Percentiles rank a stretch among this genome's conserved stretches.
These are phyloP conservation scores for Astropecten irregularis DNA, from an alignment of 53 echinoderm and acorn worm species.

Conservation along the genomic window DNA sequence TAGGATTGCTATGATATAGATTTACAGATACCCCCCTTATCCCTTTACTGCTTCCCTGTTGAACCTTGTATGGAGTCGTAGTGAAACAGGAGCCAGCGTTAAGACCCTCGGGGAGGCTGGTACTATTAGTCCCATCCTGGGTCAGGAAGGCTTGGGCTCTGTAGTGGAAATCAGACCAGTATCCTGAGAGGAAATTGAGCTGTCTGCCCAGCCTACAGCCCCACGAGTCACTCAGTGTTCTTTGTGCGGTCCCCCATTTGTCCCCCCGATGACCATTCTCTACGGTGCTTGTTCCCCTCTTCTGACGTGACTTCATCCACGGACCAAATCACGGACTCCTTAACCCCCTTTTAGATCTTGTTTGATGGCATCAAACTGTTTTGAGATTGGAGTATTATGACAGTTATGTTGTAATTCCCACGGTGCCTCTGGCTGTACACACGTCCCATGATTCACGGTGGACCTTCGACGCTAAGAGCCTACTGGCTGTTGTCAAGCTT, in stretches of 20 bases:
- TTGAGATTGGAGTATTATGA: slow-evolving; percentile 1
- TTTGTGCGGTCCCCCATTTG: not conserved
- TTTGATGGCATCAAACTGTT: not conserved
- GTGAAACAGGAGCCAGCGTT: not conserved
- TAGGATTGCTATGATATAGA: slow-evolving; percentile 2
- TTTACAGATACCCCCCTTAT: not conserved
- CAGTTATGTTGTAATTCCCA: slow-evolving; percentile 14
- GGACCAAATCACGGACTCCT: too few species aligned
- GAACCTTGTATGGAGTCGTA: not conserved
- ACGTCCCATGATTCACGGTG: slow-evolving; percentile 13
- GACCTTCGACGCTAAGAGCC: not conserved
- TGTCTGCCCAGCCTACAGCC: slow-evolving; percentile 36
- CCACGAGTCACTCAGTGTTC: slow-evolving; percentile 17
- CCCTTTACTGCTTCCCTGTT: not conserved
- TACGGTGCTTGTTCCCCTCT: too few species aligned
- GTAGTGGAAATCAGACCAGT: slow-evolving; percentile 50
- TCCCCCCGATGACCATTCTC: too few species aligned
- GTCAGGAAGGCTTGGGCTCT: slow-evolving; percentile 48
- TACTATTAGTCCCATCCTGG: slow-evolving; percentile 48
- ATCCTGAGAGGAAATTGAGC: slow-evolving; percentile 49
- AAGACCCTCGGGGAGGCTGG: slow-evolving; percentile 15
- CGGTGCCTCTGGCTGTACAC: not conserved
- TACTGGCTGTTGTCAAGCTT: slow-evolving; percentile 14
- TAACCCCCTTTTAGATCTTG: too few species aligned
- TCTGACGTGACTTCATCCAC: too few species aligned